These are phyloP conservation scores for Esox niger DNA, from an alignment of 2,113 vertebrate species.

Conservation along the genomic window DNA sequence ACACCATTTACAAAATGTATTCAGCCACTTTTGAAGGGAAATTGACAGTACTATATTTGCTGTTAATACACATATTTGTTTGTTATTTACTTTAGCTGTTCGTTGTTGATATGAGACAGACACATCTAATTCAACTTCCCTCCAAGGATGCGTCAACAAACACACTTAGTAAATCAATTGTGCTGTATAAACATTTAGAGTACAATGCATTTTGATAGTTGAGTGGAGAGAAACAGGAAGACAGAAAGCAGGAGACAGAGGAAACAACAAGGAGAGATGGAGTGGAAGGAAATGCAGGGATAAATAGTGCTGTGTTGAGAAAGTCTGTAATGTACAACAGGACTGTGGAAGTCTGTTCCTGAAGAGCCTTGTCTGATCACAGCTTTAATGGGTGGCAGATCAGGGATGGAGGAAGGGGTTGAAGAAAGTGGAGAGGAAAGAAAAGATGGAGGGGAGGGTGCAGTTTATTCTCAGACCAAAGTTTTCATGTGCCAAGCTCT, in stretches of 20 bases:
- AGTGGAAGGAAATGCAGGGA: constrained; percentile 11
- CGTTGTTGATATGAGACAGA: no score
- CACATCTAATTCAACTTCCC: no score
- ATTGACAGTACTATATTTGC: background rate
- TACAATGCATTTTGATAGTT: no score
- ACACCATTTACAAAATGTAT: background rate
- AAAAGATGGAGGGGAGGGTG: constrained; percentile 13
- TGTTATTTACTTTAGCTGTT: no score
- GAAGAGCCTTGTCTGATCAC: constrained; percentile 34
- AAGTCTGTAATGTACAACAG: constrained; percentile 20
- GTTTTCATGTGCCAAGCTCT: constrained; percentile 27
- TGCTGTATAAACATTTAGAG: no score
- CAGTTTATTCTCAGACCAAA: constrained; percentile 40
- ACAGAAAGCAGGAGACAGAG: constrained; percentile 3
- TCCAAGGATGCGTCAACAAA: no score
- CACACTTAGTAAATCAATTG: no score
- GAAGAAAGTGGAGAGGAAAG: background rate
- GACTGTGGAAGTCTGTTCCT: constrained; percentile 27
- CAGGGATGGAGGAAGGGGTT: constrained; percentile 24
- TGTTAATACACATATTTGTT: no score
- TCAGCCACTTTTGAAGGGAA: background rate
- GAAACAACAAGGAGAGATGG: background rate
- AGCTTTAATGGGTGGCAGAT: constrained; percentile 42
- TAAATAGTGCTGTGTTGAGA: background rate
- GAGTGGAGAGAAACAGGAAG: background rate